Evolutionary conservation across 1,140 invertebrate genomes (phyloP).

Genomic region (Chrysomallon squamiferum): DNA sequence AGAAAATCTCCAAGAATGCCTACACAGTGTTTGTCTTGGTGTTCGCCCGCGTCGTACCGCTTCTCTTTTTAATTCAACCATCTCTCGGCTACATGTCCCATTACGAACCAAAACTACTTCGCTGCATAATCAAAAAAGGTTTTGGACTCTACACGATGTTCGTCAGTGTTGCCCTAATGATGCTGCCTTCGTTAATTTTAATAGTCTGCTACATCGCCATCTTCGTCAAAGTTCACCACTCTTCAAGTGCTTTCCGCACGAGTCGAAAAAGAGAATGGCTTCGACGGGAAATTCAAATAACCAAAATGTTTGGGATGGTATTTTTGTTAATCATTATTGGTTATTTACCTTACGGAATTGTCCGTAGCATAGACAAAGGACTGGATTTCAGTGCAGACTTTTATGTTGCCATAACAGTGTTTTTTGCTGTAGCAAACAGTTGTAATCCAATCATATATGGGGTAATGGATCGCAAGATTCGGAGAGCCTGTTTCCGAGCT

Average conservation of each 20-base stretch:
- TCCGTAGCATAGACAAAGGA: slow-evolving; percentile 56
- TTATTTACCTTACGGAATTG: slow-evolving; percentile 60
- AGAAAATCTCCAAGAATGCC: slow-evolving; percentile 57
- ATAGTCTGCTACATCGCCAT: slow-evolving; percentile 61
- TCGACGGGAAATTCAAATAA: slow-evolving; percentile 61
- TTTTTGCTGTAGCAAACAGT: slow-evolving; percentile 60
- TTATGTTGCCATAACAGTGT: slow-evolving; percentile 60
- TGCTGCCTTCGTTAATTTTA: slow-evolving; percentile 59
- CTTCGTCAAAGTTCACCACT: slow-evolving; percentile 58
- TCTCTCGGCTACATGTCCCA: slow-evolving; percentile 56
- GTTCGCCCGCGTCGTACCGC: slow-evolving; percentile 54
- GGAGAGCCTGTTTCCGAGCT: slow-evolving; percentile 49
- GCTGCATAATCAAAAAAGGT: slow-evolving; percentile 56
- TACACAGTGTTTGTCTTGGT: slow-evolving; percentile 58
- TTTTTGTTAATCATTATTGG: slow-evolving; percentile 61
- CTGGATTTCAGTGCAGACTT: slow-evolving; percentile 54
- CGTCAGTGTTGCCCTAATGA: slow-evolving; percentile 56
- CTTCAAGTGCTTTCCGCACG: slow-evolving; percentile 43
- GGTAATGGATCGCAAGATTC: slow-evolving; percentile 58
- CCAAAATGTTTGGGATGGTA: slow-evolving; percentile 64
- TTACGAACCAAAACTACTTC: slow-evolving; percentile 57
- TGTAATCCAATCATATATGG: slow-evolving; percentile 62
- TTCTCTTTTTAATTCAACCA: slow-evolving; percentile 55
- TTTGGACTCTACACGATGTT: slow-evolving; percentile 55
- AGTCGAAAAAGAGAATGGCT: slow-evolving; percentile 52